These are phyloP conservation scores for silkworm (Bombyx mori) DNA, from an alignment of 1,140 invertebrate species.

Conservation along the genomic window DNA sequence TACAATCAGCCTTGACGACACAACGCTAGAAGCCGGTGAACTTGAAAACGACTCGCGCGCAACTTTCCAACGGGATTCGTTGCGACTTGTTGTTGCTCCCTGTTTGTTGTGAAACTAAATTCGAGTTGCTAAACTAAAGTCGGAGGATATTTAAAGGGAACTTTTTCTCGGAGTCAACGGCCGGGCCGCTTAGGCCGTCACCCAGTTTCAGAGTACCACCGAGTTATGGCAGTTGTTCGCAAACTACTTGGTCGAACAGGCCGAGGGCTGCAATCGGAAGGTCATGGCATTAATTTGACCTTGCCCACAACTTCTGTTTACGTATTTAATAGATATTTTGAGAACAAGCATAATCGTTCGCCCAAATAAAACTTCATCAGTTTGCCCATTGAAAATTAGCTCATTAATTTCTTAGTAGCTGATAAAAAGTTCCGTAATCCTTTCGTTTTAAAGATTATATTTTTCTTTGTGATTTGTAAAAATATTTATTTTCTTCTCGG, in stretches of 20 bases:
- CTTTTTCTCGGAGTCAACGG: slow-evolving; percentile 71
- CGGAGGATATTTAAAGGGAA: slow-evolving; percentile 69
- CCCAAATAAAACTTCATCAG: slow-evolving; percentile 2
- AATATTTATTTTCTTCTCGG: too few species aligned
- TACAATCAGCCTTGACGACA: too few species aligned
- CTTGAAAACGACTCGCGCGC: slow-evolving; percentile 68
- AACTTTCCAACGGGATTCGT: slow-evolving; percentile 62
- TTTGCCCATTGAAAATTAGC: neutral
- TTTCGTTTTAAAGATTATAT: too few species aligned
- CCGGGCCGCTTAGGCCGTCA: slow-evolving; percentile 57
- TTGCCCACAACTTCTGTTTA: slow-evolving; percentile 43
- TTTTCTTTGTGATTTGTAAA: too few species aligned
- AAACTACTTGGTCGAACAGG: slow-evolving; percentile 59
- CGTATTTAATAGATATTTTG: slow-evolving; percentile 3
- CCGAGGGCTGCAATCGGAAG: slow-evolving; percentile 58
- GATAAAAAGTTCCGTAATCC: too few species aligned
- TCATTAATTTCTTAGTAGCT: neutral
- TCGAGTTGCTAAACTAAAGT: slow-evolving; percentile 70
- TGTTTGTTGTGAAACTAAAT: slow-evolving; percentile 69
- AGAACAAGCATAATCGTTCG: too few species aligned
- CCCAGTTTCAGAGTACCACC: slow-evolving; percentile 66
- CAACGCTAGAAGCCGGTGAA: slow-evolving; percentile 27
- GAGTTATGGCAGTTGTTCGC: slow-evolving; percentile 69
- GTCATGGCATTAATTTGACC: slow-evolving; percentile 68
- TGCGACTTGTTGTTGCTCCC: slow-evolving; percentile 64